phyloP scores from a whole-genome alignment of 2,888 invertebrate species.

The Atethmia centrago region DNA sequence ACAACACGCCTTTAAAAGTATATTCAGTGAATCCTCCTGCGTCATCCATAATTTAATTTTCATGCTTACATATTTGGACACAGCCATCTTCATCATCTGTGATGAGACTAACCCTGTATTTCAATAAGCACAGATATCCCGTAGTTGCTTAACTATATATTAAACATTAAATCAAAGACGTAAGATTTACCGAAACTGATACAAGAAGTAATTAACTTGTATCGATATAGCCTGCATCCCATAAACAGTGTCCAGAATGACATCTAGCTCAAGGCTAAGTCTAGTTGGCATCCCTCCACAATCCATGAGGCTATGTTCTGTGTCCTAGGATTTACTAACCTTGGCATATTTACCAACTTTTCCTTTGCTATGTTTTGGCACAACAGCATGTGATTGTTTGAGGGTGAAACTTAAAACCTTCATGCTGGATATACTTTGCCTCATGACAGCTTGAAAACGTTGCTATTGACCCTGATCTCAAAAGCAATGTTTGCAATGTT shows the following conservation, averaged over 20 bases:
- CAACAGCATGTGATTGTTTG: neutral
- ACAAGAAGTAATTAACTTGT: conserved; percentile 45
- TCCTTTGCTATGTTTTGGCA: conserved; percentile 17
- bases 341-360: conserved; percentile 45
- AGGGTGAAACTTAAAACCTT: neutral
- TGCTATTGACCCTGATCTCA: neutral
- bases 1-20: neutral
- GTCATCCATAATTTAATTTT: neutral
- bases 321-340: conserved; percentile 43
- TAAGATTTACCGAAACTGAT: conserved; percentile 22
- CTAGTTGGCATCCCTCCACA: conserved; percentile 60
- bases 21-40: neutral
- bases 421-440: neutral
- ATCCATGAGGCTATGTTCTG: conserved; percentile 33
- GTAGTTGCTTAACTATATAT: neutral
- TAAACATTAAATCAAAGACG: conserved; percentile 5
- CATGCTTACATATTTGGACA: neutral
- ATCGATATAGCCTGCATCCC: conserved; percentile 15
- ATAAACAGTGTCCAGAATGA: conserved; percentile 39
- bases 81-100: neutral
- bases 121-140: neutral
- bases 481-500: neutral
- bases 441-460: neutral
- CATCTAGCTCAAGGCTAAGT: conserved; percentile 49
- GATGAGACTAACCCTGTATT: neutral